A percentile compares a stretch with the other conserved stretches of the same genome.
Conservation (phyloP, 2,113 vertebrate species). For the Podarcis muralis region DNA sequence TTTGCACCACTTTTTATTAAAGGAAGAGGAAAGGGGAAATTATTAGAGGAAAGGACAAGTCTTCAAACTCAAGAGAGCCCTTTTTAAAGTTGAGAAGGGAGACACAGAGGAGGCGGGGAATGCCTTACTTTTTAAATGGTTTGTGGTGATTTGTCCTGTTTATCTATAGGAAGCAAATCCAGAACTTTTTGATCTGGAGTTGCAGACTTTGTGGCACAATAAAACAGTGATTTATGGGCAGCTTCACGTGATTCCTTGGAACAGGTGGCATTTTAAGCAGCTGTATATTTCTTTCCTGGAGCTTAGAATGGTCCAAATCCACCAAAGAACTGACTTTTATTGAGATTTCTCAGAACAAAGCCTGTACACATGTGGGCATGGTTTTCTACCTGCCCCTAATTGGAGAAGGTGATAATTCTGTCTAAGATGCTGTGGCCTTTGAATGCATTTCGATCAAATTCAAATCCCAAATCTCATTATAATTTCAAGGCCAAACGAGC, state of each 20-base stretch:
- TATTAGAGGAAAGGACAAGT: not conserved
- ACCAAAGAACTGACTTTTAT: not conserved
- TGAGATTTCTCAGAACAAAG: not conserved
- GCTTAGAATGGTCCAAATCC: not conserved
- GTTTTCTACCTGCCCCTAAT: not conserved
- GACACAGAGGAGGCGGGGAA: fast-evolving
- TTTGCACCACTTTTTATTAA: no score
- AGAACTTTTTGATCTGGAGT: not conserved
- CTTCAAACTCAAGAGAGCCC: not conserved
- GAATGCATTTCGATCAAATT: not conserved
- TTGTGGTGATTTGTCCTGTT: not conserved
- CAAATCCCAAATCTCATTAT: not conserved
- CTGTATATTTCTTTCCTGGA: not conserved
- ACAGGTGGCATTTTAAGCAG: slow-evolving; percentile 6
- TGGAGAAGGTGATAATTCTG: not conserved
- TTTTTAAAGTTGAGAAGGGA: not conserved
- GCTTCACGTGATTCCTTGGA: not conserved
- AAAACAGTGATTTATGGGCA: fast-evolving
- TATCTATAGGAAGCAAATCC: not conserved
- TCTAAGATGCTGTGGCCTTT: not conserved
- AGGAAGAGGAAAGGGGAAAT: not conserved
- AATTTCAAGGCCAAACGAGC: not conserved
- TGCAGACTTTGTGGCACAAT: not conserved
- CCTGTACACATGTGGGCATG: fast-evolving
- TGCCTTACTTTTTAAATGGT: not conserved